Conservation (phyloP, 2,113 vertebrate genomes). For the Forbesichthys agassizii region DNA sequence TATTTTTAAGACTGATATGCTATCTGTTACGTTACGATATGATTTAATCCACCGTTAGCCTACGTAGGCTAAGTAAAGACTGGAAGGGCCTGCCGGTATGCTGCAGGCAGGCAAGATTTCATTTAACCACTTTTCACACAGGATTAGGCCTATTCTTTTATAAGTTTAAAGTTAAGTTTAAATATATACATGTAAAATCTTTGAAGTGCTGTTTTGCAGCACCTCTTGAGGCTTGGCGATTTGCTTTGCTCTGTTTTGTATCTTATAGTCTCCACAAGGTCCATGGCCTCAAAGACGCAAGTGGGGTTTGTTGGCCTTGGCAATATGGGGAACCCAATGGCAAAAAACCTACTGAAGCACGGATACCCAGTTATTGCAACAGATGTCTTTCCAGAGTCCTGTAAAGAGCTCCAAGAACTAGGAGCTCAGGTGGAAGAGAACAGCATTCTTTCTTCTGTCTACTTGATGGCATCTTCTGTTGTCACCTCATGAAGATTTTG, state of each 20-base stretch:
- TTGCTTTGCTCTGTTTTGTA: not conserved
- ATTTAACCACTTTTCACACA: not conserved
- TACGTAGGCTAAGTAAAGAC: too few relatives aligned
- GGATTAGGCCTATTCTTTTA: not conserved
- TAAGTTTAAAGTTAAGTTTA: too few relatives aligned
- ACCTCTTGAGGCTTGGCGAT: too few relatives aligned
- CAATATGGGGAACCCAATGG: slow-evolving; percentile 99
- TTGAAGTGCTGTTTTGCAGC: too few relatives aligned
- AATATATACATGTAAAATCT: too few relatives aligned
- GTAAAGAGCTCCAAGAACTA: slow-evolving; percentile 91
- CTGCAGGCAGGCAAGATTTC: too few relatives aligned
- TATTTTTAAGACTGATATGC: too few relatives aligned
- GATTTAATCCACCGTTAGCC: too few relatives aligned
- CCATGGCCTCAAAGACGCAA: slow-evolving; percentile 95
- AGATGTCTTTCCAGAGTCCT: slow-evolving; percentile 95
- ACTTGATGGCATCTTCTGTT: not conserved
- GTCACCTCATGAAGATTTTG: too few relatives aligned
- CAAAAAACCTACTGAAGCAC: slow-evolving; percentile 94
- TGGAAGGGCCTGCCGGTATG: too few relatives aligned
- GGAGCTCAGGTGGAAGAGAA: slow-evolving; percentile 87
- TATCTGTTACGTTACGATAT: too few relatives aligned
- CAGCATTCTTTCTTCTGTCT: not conserved
- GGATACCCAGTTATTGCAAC: slow-evolving; percentile 93
- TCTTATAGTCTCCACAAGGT: slow-evolving; percentile 85
- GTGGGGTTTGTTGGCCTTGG: slow-evolving; percentile 97